Evolutionary conservation across 2,797 vertebrate species (phyloP).

Genomic region (Gobio occitaniae): DNA sequence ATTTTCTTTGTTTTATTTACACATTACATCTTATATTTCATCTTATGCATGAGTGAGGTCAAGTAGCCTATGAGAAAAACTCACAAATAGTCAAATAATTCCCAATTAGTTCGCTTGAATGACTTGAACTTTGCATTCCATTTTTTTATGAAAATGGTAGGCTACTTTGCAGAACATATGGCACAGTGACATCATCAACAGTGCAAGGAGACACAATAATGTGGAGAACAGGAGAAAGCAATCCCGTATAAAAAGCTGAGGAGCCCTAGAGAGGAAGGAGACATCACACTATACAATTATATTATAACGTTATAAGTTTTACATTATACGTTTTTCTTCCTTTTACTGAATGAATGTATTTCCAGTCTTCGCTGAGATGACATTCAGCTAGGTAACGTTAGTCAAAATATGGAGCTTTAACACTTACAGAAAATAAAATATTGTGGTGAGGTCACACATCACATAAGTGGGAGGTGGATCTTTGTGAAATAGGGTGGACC

Average conservation of each 20-base stretch:
- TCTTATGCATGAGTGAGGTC: too few species aligned
- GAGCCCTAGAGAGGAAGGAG: neutral
- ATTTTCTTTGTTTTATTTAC: too few species aligned
- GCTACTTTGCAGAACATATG: neutral
- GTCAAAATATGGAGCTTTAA: neutral
- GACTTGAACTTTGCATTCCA: neutral
- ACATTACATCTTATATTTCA: too few species aligned
- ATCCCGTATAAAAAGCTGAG: neutral
- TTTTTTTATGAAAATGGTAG: neutral
- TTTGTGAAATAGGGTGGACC: neutral
- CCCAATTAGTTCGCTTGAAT: neutral
- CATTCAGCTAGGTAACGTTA: neutral
- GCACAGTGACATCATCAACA: neutral
- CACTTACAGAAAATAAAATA: neutral
- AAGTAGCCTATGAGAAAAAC: neutral
- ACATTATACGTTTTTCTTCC: too few species aligned
- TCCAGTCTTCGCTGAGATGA: neutral
- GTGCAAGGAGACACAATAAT: neutral
- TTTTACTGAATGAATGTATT: neutral
- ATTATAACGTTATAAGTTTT: too few species aligned
- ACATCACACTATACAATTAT: neutral
- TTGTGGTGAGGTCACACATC: neutral
- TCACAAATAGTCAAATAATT: neutral
- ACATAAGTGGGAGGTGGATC: neutral
- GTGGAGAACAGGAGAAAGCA: neutral